phyloP scores from a whole-genome alignment of 2,888 invertebrate genomes.

The Monochamus alternatus region DNA sequence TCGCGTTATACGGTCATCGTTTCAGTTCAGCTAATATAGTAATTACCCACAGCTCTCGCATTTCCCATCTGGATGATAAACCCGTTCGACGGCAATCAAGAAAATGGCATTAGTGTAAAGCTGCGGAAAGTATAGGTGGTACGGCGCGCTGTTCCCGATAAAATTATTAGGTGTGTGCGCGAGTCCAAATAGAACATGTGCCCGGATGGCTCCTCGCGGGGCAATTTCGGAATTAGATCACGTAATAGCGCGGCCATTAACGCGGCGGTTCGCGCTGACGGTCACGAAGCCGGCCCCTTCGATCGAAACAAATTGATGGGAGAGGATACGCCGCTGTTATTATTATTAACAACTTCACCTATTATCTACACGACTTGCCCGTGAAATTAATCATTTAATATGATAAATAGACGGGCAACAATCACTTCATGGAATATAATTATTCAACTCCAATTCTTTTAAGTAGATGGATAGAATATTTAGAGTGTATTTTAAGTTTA shows the following conservation, averaged over 20 bases:
- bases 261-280: constrained; percentile 51
- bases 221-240: constrained; percentile 61
- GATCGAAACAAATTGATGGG: constrained; percentile 46
- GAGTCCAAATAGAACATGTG: constrained; percentile 41
- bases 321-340: constrained; percentile 40
- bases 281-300: constrained; percentile 47
- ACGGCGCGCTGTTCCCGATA: constrained; percentile 34
- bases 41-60: not conserved
- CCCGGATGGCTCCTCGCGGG: constrained; percentile 42
- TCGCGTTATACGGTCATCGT: constrained; percentile 2
- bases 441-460: no score
- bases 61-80: constrained; percentile 1
- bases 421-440: no score
- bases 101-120: constrained; percentile 1
- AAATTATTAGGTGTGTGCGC: constrained; percentile 49
- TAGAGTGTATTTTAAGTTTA: no score
- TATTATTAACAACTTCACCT: constrained; percentile 55
- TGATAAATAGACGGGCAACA: constrained; percentile 41
- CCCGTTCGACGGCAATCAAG: constrained; percentile 1
- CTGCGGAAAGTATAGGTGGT: constrained; percentile 39
- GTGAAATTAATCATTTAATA: constrained; percentile 56
- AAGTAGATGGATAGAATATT: no score
- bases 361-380: constrained; percentile 55
- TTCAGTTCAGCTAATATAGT: constrained; percentile 20
- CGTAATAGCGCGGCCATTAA: constrained; percentile 60